phyloP scores from a whole-genome alignment of 1,140 invertebrate species.

The Drosophila obscura region DNA sequence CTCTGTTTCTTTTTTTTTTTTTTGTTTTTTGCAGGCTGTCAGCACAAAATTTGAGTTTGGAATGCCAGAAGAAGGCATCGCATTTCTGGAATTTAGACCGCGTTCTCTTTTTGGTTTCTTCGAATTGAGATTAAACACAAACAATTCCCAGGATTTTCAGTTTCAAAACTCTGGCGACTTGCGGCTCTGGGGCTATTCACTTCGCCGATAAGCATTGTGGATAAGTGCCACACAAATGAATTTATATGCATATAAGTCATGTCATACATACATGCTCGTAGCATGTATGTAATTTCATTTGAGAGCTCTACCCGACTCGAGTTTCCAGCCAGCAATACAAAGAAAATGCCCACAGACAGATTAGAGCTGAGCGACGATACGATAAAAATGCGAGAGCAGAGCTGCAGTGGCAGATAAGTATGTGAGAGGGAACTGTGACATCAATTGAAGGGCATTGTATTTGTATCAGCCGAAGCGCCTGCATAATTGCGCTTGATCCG shows the following conservation, averaged over 20 bases:
- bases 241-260: not conserved
- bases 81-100: constrained; percentile 35
- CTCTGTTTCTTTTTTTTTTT: not conserved
- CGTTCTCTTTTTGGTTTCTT: constrained; percentile 29
- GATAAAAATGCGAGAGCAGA: constrained; percentile 25
- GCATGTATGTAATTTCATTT: not conserved
- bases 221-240: not conserved
- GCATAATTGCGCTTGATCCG: constrained; percentile 66
- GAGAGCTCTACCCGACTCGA: not conserved
- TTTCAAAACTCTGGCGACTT: not conserved
- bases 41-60: constrained; percentile 15
- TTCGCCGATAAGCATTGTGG: not conserved
- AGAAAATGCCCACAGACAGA: constrained; percentile 1
- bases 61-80: constrained; percentile 26
- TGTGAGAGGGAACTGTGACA: constrained; percentile 13
- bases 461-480: constrained; percentile 30
- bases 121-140: constrained; percentile 42
- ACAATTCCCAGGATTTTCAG: constrained; percentile 37
- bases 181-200: too few relatives aligned
- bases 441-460: constrained; percentile 49
- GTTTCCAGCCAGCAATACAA: constrained; percentile 16
- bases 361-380: constrained; percentile 12
- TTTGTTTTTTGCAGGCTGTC: constrained; percentile 19
- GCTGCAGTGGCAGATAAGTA: constrained; percentile 40
- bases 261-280: too few relatives aligned